A percentile compares a stretch with the other conserved stretches of the same genome.
Conservation (phyloP, 2,113 vertebrate genomes). For the Polyodon spathula region DNA sequence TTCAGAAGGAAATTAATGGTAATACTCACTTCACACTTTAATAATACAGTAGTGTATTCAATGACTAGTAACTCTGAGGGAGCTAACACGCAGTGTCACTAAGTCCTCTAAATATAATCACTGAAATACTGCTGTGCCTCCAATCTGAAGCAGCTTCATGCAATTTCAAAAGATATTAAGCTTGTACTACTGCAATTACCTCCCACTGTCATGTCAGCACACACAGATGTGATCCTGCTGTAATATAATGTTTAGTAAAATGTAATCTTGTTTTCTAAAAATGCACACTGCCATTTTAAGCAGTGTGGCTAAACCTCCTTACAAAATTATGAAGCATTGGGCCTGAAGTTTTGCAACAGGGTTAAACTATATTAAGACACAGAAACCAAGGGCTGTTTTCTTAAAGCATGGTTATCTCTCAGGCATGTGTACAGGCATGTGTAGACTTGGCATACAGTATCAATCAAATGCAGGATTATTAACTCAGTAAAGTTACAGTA, state of each 20-base stretch:
- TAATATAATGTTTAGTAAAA: constrained; percentile 10
- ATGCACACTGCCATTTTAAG: constrained; percentile 12
- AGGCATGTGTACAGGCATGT: too few relatives aligned
- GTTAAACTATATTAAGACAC: background rate
- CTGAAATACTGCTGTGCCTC: constrained; percentile 5
- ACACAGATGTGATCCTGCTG: constrained; percentile 1
- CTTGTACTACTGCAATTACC: constrained; percentile 7
- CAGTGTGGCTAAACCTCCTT: background rate
- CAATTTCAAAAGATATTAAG: constrained; percentile 13
- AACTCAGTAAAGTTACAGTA: too few relatives aligned
- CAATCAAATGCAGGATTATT: too few relatives aligned
- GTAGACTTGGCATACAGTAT: too few relatives aligned
- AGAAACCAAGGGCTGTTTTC: background rate
- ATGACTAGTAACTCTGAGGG: constrained; percentile 4
- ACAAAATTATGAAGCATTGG: background rate
- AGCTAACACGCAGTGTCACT: constrained; percentile 3
- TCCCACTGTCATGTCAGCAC: constrained; percentile 5
- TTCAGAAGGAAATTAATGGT: background rate
- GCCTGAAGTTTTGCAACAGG: constrained; percentile 10
- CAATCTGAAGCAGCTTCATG: background rate
- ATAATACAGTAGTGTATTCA: background rate
- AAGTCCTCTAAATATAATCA: background rate
- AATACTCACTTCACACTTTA: background rate
- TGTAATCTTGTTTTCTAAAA: constrained; percentile 16
- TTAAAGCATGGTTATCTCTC: background rate